Conservation (phyloP, 35 echinoderm and acorn worm species). For the Eucidaris tribuloides region DNA sequence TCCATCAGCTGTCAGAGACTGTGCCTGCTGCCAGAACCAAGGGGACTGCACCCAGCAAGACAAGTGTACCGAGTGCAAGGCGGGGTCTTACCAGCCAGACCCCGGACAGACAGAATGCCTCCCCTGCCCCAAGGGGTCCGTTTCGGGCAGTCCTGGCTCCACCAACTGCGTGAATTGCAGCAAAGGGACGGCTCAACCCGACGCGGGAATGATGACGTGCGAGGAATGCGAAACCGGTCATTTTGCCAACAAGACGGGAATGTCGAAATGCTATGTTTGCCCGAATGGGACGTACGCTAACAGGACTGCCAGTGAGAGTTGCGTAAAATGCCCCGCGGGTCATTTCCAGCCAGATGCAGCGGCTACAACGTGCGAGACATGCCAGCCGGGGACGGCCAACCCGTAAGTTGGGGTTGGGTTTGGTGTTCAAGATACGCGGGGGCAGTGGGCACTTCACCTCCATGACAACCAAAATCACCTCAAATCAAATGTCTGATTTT, state of each 20-base stretch:
- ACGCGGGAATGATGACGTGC: background rate
- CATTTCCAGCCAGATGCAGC: background rate
- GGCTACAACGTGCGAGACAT: background rate
- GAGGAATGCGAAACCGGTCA: background rate
- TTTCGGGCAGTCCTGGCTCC: conserved; percentile 1
- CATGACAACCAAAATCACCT: too few relatives aligned
- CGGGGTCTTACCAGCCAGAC: conserved; percentile 20
- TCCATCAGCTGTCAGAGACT: conserved; percentile 15
- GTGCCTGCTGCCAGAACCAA: conserved; percentile 1
- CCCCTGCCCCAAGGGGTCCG: conserved; percentile 1
- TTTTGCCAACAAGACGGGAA: conserved; percentile 27
- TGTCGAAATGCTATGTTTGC: conserved; percentile 7
- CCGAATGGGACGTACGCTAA: conserved; percentile 12
- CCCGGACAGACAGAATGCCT: conserved; percentile 11
- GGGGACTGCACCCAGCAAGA: background rate
- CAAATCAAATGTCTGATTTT: too few relatives aligned
- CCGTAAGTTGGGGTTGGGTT: conserved; percentile 5
- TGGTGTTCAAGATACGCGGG: too few relatives aligned
- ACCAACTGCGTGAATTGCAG: background rate
- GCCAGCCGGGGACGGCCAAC: conserved; percentile 9
- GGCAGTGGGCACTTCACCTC: too few relatives aligned
- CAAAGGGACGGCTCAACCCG: background rate
- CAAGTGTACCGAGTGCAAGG: background rate
- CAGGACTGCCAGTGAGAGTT: conserved; percentile 6
- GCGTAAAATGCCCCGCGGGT: conserved; percentile 20